Conservation (phyloP, 2,888 invertebrate species). For the Macrosoma leucophasiata region DNA sequence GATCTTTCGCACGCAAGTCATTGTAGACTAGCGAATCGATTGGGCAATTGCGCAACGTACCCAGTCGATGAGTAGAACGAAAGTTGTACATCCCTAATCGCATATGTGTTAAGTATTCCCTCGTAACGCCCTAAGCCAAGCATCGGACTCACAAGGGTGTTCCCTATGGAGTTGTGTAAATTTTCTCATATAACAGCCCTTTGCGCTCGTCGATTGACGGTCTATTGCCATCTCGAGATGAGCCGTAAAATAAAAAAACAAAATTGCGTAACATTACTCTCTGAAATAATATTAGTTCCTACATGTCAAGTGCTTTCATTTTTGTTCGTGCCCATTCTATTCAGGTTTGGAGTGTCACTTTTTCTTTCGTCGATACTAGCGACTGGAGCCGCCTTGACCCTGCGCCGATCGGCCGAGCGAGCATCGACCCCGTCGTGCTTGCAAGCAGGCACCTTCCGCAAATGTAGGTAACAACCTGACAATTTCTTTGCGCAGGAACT, state of each 20-base stretch:
- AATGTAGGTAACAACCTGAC: conserved; percentile 17
- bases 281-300: too few relatives aligned
- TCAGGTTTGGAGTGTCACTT: conserved; percentile 73
- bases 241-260: too few relatives aligned
- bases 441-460: conserved; percentile 29
- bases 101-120: too few relatives aligned
- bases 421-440: conserved; percentile 53
- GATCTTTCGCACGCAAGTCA: conserved; percentile 51
- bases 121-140: too few relatives aligned
- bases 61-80: conserved; percentile 12
- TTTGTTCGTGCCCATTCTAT: conserved; percentile 71
- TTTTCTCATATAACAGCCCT: too few relatives aligned
- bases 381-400: conserved; percentile 60
- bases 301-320: conserved; percentile 64
- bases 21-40: conserved; percentile 31
- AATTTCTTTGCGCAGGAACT: too few relatives aligned
- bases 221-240: too few relatives aligned
- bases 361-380: conserved; percentile 59
- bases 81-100: conserved; percentile 14
- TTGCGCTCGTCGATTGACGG: too few relatives aligned
- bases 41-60: too few relatives aligned
- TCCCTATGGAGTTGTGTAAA: too few relatives aligned
- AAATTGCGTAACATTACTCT: too few relatives aligned
- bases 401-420: conserved; percentile 65
- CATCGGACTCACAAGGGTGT: too few relatives aligned